A percentile compares a stretch with the other conserved stretches of the same genome.
Conservation (phyloP, 2,113 vertebrate species). For the Sclerurus mexicanus region DNA sequence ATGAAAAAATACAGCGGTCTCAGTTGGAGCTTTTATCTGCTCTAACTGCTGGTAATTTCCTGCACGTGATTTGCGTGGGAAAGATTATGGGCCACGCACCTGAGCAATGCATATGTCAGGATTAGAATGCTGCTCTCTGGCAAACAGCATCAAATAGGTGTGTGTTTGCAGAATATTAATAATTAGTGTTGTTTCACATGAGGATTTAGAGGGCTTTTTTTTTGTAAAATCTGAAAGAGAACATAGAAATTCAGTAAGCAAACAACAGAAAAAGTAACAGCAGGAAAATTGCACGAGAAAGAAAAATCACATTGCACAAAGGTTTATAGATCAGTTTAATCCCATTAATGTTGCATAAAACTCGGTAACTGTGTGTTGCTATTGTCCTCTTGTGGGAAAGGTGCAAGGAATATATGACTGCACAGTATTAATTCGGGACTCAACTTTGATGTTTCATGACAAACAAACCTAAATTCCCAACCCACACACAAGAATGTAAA, state of each 20-base stretch:
- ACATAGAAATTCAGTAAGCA: neutral
- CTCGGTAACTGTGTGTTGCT: neutral
- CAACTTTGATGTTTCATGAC: slow-evolving; percentile 58
- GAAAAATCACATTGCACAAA: neutral
- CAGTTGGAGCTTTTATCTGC: neutral
- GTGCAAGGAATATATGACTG: neutral
- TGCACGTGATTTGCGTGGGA: neutral
- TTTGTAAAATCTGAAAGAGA: neutral
- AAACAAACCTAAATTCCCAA: slow-evolving; percentile 61
- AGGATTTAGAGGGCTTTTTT: neutral
- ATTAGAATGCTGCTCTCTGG: neutral
- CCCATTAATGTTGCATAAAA: neutral
- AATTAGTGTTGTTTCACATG: neutral
- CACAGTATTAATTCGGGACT: neutral
- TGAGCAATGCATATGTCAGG: neutral
- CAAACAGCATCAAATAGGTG: neutral
- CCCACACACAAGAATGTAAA: slow-evolving; percentile 64
- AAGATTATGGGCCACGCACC: neutral
- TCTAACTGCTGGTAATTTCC: neutral
- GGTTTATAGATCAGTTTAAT: neutral
- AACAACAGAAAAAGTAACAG: neutral
- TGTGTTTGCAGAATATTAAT: neutral
- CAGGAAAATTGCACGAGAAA: neutral
- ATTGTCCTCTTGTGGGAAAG: neutral
- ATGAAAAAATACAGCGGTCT: neutral